Percentiles rank a stretch among this genome's conserved stretches.
These are phyloP conservation scores for Drosophila erecta DNA, from an alignment of 1,140 invertebrate genomes.

Conservation along the genomic window DNA sequence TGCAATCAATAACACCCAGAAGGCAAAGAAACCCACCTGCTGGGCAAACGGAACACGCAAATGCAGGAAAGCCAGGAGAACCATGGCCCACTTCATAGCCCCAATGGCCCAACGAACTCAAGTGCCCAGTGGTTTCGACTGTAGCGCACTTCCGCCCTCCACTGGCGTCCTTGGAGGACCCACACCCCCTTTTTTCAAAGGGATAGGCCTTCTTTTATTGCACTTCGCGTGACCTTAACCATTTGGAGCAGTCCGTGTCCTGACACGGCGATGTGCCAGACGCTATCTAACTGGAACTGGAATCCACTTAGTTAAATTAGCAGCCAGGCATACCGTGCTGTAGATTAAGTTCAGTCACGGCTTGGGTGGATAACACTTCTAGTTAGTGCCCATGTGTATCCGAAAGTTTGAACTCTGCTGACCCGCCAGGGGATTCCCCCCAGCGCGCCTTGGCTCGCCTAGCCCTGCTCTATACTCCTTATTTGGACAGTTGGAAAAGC, in stretches of 20 bases:
- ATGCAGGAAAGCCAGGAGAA: constrained; percentile 14
- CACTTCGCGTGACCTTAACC: constrained; percentile 71
- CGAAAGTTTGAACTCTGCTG: constrained; percentile 23
- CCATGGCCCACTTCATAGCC: too few species aligned
- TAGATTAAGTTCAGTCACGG: constrained; percentile 11
- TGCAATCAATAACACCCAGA: constrained; percentile 55
- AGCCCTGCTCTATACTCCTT: constrained; percentile 47
- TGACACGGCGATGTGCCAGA: constrained; percentile 33
- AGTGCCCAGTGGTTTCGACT: not conserved
- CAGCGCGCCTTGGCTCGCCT: constrained; percentile 2
- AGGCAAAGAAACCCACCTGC: constrained; percentile 6
- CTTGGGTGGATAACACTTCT: not conserved
- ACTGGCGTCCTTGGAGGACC: constrained; percentile 58
- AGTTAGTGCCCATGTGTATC: constrained; percentile 1
- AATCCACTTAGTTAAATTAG: constrained; percentile 70
- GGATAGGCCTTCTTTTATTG: constrained; percentile 47
- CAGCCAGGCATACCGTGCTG: constrained; percentile 28
- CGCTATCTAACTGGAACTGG: constrained; percentile 40
- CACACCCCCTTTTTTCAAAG: not conserved
- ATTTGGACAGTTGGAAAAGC: constrained; percentile 52
- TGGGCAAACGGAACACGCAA: constrained; percentile 33
- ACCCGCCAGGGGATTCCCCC: constrained; percentile 7
- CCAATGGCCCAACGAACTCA: not conserved
- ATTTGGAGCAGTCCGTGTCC: constrained; percentile 47
- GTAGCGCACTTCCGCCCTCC: constrained; percentile 58